Evolutionary conservation across 2,797 vertebrate genomes (phyloP).

Genomic region (Phalanger gymnotis): DNA sequence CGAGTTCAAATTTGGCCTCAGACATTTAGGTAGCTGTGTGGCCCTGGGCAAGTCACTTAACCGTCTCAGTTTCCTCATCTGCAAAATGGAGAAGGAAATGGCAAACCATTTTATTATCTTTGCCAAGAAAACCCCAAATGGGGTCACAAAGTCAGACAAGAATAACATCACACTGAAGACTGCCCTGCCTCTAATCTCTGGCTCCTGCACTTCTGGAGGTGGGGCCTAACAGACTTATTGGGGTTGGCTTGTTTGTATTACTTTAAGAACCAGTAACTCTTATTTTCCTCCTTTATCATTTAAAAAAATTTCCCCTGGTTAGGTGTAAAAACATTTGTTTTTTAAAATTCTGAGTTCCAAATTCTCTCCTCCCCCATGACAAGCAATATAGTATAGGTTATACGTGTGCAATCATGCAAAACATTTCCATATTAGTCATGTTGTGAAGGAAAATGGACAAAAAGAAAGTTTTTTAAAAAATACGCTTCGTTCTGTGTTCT

Average conservation of each 20-base stretch:
- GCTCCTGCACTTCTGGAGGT: too few relatives aligned
- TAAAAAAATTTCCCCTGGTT: not conserved
- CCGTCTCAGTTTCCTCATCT: not conserved
- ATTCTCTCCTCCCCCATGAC: not conserved
- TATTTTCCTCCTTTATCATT: not conserved
- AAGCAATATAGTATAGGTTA: too few relatives aligned
- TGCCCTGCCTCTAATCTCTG: not conserved
- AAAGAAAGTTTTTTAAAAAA: not conserved
- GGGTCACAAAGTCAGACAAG: rapidly evolving
- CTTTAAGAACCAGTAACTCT: not conserved
- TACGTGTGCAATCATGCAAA: not conserved
- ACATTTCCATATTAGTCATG: not conserved
- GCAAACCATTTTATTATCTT: not conserved
- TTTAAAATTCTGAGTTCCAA: not conserved
- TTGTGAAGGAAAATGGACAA: not conserved
- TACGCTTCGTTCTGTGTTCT: not conserved
- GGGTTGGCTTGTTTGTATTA: not conserved
- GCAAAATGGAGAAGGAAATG: not conserved
- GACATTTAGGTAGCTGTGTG: not conserved
- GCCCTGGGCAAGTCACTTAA: not conserved
- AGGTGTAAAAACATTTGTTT: not conserved
- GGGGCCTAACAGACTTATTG: not conserved
- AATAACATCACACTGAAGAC: not conserved
- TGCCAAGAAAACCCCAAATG: not conserved
- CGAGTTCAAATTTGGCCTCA: not conserved